Evolutionary conservation across 2,113 vertebrate genomes (phyloP).

Genomic region (Aleadryas rufinucha): DNA sequence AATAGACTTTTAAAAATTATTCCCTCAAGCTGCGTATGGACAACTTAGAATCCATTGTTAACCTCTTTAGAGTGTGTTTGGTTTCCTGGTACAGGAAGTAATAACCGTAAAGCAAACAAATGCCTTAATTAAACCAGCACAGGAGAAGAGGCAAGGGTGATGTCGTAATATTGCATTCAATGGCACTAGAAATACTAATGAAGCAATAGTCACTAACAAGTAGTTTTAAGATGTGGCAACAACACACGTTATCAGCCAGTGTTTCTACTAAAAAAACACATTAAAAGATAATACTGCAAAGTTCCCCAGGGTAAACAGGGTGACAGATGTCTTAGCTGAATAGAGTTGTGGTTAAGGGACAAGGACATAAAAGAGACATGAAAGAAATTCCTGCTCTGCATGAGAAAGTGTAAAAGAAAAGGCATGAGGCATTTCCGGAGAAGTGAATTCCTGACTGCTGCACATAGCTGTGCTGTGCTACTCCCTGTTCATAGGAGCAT

Average conservation of each 20-base stretch:
- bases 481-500: fast-evolving
- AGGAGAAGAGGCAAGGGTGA: neutral
- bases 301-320: neutral
- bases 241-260: neutral
- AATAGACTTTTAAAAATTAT: neutral
- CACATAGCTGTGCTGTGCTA: neutral
- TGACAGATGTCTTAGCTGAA: neutral
- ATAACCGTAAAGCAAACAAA: slow-evolving; percentile 44
- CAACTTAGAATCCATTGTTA: neutral
- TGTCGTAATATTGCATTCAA: neutral
- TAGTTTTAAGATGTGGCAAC: neutral
- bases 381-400: neutral
- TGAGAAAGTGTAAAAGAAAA: neutral
- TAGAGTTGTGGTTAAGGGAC: neutral
- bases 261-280: neutral
- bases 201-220: neutral
- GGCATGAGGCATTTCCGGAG: neutral
- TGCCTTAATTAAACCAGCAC: slow-evolving; percentile 2
- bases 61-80: neutral
- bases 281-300: neutral
- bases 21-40: neutral
- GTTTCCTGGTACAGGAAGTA: slow-evolving; percentile 50
- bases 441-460: neutral
- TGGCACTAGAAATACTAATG: neutral
- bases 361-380: neutral